Evolutionary conservation across 2,797 vertebrate species (phyloP).

Genomic region (Hyperoplus lanceolatus): DNA sequence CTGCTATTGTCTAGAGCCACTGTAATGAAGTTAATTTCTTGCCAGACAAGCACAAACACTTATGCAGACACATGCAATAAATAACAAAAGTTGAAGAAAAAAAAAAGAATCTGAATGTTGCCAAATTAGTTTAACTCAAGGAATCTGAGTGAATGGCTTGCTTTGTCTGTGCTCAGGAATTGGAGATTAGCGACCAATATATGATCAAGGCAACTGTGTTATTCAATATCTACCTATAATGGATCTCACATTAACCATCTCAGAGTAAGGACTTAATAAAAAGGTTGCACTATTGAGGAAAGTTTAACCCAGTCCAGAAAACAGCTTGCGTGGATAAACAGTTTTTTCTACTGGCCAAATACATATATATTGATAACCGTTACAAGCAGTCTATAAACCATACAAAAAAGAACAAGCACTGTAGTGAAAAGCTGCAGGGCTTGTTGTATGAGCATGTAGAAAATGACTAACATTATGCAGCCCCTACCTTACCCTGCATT

Average conservation of each 20-base stretch:
- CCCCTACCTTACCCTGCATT: conserved; percentile 34
- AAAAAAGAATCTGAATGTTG: conserved; percentile 53
- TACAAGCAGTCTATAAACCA: background rate
- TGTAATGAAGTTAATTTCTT: conserved; percentile 84
- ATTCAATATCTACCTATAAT: conserved; percentile 34
- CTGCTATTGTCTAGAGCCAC: conserved; percentile 78
- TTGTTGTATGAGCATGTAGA: conserved; percentile 11
- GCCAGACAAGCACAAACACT: conserved; percentile 78
- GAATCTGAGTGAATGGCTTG: conserved; percentile 34
- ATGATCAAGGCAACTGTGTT: conserved; percentile 21
- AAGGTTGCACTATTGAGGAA: background rate
- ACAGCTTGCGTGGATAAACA: background rate
- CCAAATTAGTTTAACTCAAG: conserved; percentile 56
- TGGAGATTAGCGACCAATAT: conserved; percentile 15
- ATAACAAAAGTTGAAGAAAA: conserved; percentile 55
- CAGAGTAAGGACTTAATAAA: conserved; percentile 4
- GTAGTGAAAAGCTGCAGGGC: background rate
- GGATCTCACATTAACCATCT: conserved; percentile 13
- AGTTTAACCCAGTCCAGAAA: conserved; percentile 14
- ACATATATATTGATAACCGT: conserved; percentile 2
- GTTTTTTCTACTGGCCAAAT: conserved; percentile 15
- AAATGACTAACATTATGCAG: conserved; percentile 36
- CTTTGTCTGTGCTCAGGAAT: conserved; percentile 25
- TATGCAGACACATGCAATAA: conserved; percentile 72
- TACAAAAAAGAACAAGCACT: conserved; percentile 4